A percentile compares a stretch with the other conserved stretches of the same genome.
Conservation (phyloP, 2,113 vertebrate species). For the Fulica atra region DNA sequence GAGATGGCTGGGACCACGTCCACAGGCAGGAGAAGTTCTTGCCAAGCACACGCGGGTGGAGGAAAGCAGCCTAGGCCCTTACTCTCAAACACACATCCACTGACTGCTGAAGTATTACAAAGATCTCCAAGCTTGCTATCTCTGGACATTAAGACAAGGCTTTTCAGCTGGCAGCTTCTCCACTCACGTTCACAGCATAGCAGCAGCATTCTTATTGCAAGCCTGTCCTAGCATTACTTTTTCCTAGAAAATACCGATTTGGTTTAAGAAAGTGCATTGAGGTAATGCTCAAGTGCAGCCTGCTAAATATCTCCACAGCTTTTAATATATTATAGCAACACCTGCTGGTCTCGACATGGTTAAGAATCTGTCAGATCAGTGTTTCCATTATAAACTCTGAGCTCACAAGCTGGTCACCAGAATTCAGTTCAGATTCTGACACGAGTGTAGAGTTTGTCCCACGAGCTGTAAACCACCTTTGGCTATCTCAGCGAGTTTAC, state of each 20-base stretch:
- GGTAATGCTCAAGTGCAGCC: neutral
- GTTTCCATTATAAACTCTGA: neutral
- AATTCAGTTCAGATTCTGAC: neutral
- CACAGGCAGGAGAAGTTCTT: neutral
- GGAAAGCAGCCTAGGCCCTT: neutral
- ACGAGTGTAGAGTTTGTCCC: neutral
- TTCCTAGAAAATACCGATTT: slow-evolving; percentile 1
- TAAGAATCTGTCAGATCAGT: slow-evolving; percentile 11
- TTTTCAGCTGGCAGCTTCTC: neutral
- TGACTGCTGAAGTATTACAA: neutral
- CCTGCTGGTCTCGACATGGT: slow-evolving; percentile 43
- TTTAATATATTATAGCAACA: slow-evolving; percentile 70
- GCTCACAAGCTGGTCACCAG: neutral
- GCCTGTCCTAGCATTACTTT: neutral
- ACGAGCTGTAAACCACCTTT: neutral
- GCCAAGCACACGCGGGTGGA: neutral
- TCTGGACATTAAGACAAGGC: neutral
- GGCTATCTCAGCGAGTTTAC: neutral
- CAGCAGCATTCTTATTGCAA: neutral
- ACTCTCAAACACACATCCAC: neutral
- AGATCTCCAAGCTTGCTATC: neutral
- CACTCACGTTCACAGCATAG: neutral
- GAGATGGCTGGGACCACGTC: neutral
- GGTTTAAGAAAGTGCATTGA: neutral
- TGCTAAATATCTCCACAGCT: neutral